phyloP scores from a whole-genome alignment of 2,888 invertebrate species.

The Leucophora obtusa region DNA sequence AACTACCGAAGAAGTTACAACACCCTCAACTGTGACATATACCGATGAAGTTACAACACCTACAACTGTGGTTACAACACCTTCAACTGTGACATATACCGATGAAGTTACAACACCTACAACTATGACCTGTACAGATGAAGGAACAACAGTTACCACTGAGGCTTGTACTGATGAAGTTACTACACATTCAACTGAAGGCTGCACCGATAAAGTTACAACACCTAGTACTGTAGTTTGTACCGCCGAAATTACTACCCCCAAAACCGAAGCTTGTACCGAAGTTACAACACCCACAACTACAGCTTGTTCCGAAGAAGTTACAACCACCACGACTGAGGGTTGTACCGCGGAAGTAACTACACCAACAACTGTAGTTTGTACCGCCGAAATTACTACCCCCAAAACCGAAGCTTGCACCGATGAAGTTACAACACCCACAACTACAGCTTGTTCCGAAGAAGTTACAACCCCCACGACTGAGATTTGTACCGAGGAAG shows the following conservation, averaged over 20 bases:
- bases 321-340: not conserved
- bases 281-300: not conserved
- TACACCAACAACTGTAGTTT: constrained; percentile 1
- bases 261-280: not conserved
- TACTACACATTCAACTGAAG: not conserved
- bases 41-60: constrained; percentile 2
- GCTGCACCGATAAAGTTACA: constrained; percentile 9
- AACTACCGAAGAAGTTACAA: not conserved
- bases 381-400: not conserved
- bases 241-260: constrained; percentile 8
- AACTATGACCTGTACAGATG: not conserved
- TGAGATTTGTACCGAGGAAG: not conserved
- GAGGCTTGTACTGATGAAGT: not conserved
- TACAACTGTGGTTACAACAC: not conserved
- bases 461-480: not conserved
- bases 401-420: not conserved
- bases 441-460: not conserved
- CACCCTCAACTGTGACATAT: not conserved
- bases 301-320: not conserved
- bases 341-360: not conserved
- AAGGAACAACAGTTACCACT: not conserved
- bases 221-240: constrained; percentile 7
- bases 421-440: constrained; percentile 1
- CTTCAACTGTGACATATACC: not conserved
- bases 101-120: not conserved